Evolutionary conservation across 2,797 vertebrate genomes (phyloP).

Genomic region (Microcaecilia unicolor): DNA sequence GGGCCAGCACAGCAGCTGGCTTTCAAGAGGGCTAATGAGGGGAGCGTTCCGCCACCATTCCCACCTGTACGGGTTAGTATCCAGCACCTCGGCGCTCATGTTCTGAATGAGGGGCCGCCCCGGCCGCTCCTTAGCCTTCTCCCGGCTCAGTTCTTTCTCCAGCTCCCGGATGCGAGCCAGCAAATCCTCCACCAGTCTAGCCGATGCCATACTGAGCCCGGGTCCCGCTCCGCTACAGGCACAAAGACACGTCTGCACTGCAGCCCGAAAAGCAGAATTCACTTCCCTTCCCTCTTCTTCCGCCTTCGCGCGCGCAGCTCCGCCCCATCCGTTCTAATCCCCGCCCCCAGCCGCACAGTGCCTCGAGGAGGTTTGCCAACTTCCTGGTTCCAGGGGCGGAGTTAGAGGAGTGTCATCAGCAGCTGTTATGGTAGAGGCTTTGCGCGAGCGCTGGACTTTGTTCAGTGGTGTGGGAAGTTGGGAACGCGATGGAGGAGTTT

Average conservation of each 20-base stretch:
- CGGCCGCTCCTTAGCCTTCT: constrained; percentile 51
- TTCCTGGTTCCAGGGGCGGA: no score
- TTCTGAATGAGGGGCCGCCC: constrained; percentile 65
- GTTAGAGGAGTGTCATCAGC: no score
- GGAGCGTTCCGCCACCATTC: no score
- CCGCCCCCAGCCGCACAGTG: rapidly evolving
- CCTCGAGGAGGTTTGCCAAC: rapidly evolving
- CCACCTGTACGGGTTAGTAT: constrained; percentile 96
- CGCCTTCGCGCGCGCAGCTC: rapidly evolving
- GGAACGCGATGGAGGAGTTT: constrained; percentile 22
- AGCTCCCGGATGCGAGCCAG: constrained; percentile 73
- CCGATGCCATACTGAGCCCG: constrained; percentile 21
- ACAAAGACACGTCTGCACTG: no score
- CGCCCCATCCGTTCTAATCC: not conserved
- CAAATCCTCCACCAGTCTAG: constrained; percentile 58
- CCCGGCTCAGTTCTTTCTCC: constrained; percentile 71
- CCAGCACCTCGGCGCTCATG: constrained; percentile 91
- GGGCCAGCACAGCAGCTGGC: no score
- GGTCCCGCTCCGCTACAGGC: no score
- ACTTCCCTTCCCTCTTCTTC: no score
- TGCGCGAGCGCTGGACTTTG: no score
- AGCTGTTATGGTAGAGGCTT: no score
- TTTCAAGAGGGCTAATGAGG: no score
- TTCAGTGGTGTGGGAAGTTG: no score
- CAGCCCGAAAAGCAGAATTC: no score